Evolutionary conservation across 2,113 vertebrate species (phyloP).

Genomic region (Microtus richardsoni): DNA sequence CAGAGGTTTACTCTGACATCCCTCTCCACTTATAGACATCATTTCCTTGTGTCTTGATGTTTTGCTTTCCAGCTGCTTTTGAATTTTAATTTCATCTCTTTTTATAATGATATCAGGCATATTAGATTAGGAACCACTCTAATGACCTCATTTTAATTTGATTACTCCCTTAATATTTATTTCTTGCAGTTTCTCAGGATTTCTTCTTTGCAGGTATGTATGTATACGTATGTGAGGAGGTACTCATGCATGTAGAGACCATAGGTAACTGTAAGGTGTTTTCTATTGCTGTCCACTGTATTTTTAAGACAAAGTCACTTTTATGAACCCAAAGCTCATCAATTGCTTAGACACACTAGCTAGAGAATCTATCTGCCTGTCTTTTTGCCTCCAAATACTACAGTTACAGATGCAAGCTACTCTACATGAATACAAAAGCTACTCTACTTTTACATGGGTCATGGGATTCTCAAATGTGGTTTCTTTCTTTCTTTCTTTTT

Average conservation of each 20-base stretch:
- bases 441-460: not conserved
- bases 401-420: not conserved
- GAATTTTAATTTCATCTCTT: not conserved
- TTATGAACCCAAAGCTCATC: not conserved
- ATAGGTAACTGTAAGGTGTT: not conserved
- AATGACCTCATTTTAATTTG: not conserved
- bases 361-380: too few relatives aligned
- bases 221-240: not conserved
- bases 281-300: not conserved
- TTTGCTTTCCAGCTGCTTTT: not conserved
- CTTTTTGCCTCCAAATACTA: not conserved
- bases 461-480: not conserved
- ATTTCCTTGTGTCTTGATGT: not conserved
- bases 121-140: not conserved
- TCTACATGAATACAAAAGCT: not conserved
- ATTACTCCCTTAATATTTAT: not conserved
- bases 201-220: not conserved
- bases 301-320: not conserved
- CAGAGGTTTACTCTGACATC: not conserved
- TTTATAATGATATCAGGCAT: not conserved
- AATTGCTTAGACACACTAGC: not conserved
- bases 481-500: rapidly evolving
- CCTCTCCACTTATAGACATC: not conserved
- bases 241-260: not conserved
- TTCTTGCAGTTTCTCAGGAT: not conserved